Conservation (phyloP, 2,888 invertebrate genomes). For the Erannis defoliaria region DNA sequence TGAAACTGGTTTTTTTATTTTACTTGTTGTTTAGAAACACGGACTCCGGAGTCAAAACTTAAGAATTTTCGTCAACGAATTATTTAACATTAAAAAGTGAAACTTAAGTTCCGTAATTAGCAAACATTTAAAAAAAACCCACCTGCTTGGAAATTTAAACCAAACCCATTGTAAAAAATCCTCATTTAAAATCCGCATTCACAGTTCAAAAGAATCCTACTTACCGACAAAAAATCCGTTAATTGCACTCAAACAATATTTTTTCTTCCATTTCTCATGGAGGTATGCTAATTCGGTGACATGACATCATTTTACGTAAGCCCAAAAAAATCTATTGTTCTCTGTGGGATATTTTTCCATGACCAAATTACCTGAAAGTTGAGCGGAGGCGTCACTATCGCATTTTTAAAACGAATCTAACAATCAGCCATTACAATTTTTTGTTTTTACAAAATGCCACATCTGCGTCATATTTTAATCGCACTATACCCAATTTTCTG, state of each 20-base stretch:
- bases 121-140: slow-evolving; percentile 20
- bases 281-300: slow-evolving; percentile 40
- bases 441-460: background rate
- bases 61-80: too few relatives aligned
- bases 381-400: background rate
- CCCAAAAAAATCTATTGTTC: slow-evolving; percentile 39
- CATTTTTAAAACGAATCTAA: background rate
- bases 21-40: too few relatives aligned
- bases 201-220: slow-evolving; percentile 36
- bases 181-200: background rate
- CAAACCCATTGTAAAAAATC: slow-evolving; percentile 24
- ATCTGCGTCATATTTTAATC: background rate
- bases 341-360: slow-evolving; percentile 22
- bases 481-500: slow-evolving; percentile 15
- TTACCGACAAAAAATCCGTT: slow-evolving; percentile 29
- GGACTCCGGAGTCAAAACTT: too few relatives aligned
- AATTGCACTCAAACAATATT: slow-evolving; percentile 42
- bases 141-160: slow-evolving; percentile 23
- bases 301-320: slow-evolving; percentile 47
- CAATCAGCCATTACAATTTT: background rate
- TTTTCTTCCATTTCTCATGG: slow-evolving; percentile 44
- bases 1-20: too few relatives aligned
- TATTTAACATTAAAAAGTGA: too few relatives aligned
- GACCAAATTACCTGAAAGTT: background rate
- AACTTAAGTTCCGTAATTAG: slow-evolving; percentile 14